phyloP scores from a whole-genome alignment of 2,888 invertebrate genomes.

The Stenichneumon culpator region DNA sequence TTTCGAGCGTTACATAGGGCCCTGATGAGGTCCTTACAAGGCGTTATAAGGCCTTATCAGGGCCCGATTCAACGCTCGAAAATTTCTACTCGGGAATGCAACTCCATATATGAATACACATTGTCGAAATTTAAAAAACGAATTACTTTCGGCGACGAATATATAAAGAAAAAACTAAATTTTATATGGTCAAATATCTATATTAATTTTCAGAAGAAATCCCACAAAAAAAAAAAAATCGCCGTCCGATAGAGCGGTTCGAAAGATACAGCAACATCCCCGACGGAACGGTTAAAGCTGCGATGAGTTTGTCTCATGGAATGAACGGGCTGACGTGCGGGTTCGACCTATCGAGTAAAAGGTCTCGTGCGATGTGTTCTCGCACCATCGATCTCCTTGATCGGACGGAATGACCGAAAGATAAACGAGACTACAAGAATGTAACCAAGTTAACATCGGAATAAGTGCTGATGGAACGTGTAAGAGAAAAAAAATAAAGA shows the following conservation, averaged over 20 bases:
- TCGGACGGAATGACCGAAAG: conserved; percentile 42
- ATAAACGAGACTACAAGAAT: conserved; percentile 39
- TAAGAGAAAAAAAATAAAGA: conserved; percentile 12
- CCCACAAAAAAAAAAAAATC: background rate
- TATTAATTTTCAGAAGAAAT: background rate
- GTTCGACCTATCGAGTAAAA: conserved; percentile 77
- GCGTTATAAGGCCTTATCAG: too few relatives aligned
- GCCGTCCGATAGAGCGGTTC: background rate
- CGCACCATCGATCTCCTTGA: conserved; percentile 51
- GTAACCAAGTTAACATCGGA: conserved; percentile 51
- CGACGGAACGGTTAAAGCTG: background rate
- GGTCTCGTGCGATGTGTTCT: conserved; percentile 65
- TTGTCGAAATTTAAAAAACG: too few relatives aligned
- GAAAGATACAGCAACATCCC: background rate
- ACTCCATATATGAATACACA: too few relatives aligned
- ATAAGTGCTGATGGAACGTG: conserved; percentile 35
- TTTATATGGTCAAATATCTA: background rate
- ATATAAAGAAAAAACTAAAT: background rate
- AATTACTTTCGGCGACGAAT: too few relatives aligned
- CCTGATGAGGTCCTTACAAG: too few relatives aligned
- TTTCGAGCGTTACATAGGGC: too few relatives aligned
- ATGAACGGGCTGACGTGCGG: conserved; percentile 76
- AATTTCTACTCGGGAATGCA: too few relatives aligned
- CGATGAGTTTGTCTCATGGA: conserved; percentile 46
- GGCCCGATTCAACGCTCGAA: too few relatives aligned